Conservation (phyloP, 2,888 invertebrate genomes). For the Toxonevra muliebris region DNA sequence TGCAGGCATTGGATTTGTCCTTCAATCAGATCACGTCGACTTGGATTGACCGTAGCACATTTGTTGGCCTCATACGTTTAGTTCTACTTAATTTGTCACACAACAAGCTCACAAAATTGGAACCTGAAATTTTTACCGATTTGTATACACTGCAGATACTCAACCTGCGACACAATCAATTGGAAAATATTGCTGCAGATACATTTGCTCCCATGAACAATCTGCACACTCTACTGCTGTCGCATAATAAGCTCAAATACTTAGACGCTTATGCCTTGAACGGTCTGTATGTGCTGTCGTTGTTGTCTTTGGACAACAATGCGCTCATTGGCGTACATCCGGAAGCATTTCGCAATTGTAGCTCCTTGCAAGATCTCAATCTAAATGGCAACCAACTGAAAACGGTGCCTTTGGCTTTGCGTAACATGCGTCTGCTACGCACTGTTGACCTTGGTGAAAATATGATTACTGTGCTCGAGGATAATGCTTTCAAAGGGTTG, state of each 20-base stretch:
- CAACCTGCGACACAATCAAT: slow-evolving; percentile 84
- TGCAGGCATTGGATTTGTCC: slow-evolving; percentile 84
- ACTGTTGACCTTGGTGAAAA: slow-evolving; percentile 94
- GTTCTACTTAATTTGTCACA: slow-evolving; percentile 87
- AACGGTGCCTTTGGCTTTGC: slow-evolving; percentile 81
- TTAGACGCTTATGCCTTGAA: slow-evolving; percentile 87
- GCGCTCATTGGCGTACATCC: slow-evolving; percentile 83
- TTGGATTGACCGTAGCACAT: slow-evolving; percentile 86
- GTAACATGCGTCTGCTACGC: slow-evolving; percentile 85
- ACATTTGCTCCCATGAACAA: slow-evolving; percentile 93
- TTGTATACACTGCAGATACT: slow-evolving; percentile 86
- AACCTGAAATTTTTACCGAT: slow-evolving; percentile 85
- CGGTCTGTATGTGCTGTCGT: slow-evolving; percentile 85
- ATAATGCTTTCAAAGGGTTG: slow-evolving; percentile 84
- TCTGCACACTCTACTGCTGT: slow-evolving; percentile 86
- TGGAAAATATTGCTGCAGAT: slow-evolving; percentile 85
- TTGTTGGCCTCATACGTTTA: slow-evolving; percentile 86
- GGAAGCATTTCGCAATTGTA: slow-evolving; percentile 90
- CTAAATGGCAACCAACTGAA: slow-evolving; percentile 87
- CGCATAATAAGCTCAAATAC: slow-evolving; percentile 85
- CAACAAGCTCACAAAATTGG: slow-evolving; percentile 82
- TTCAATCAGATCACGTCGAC: slow-evolving; percentile 86
- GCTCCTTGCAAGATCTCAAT: slow-evolving; percentile 88
- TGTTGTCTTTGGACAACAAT: slow-evolving; percentile 88
- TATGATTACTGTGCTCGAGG: slow-evolving; percentile 81